Evolutionary conservation across 2,888 invertebrate genomes (phyloP).

Genomic region (Melieria picta): DNA sequence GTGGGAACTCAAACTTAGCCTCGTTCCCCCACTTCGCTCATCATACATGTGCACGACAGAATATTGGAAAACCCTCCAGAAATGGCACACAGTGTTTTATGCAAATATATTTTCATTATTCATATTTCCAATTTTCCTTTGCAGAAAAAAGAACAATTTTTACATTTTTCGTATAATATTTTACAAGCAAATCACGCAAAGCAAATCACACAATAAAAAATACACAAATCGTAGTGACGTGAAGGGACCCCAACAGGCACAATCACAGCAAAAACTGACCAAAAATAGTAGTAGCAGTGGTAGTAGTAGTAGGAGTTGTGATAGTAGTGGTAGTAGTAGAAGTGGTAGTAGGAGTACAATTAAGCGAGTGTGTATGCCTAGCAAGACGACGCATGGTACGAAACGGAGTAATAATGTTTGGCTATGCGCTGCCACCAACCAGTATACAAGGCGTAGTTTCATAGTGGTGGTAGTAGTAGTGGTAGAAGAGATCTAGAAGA

Average conservation of each 20-base stretch:
- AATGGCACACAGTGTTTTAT: no score
- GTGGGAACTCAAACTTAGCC: no score
- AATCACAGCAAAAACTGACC: not conserved
- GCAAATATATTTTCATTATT: not conserved
- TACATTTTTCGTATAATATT: not conserved
- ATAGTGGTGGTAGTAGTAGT: conserved; percentile 44
- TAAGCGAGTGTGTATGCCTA: not conserved
- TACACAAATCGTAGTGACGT: not conserved
- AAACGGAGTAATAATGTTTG: conserved; percentile 45
- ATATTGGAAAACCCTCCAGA: no score
- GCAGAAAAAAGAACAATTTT: not conserved
- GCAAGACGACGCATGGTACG: not conserved
- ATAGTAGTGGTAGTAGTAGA: conserved; percentile 35
- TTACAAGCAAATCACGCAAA: conserved; percentile 20
- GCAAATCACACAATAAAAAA: not conserved
- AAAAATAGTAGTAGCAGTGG: conserved; percentile 18
- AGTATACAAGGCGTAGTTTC: not conserved
- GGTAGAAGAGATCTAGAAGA: conserved; percentile 60
- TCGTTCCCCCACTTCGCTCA: no score
- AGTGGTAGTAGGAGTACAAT: conserved; percentile 26
- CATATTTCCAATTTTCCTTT: not conserved
- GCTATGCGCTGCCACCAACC: conserved; percentile 5
- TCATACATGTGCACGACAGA: no score
- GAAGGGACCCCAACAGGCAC: conserved; percentile 23
- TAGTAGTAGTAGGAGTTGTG: conserved; percentile 25